A percentile compares a stretch with the other conserved stretches of the same genome.
Evolutionary conservation across 2,797 vertebrate genomes (phyloP).

Genomic region (Poecilia picta): DNA sequence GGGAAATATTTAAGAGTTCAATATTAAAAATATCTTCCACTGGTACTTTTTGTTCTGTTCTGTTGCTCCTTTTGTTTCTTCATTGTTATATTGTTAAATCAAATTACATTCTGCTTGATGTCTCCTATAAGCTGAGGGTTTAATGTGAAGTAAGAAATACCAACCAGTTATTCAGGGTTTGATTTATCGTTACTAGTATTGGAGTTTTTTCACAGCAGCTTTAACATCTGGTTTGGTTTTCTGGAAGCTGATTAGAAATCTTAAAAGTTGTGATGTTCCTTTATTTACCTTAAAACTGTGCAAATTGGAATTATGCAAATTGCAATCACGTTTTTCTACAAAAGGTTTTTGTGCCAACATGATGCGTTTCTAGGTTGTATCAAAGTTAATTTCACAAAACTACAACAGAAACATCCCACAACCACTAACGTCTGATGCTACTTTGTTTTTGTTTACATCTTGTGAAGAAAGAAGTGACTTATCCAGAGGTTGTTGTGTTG

Average conservation of each 20-base stretch:
- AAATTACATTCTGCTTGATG: not conserved
- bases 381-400: no score
- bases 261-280: not conserved
- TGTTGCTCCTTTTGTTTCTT: not conserved
- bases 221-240: not conserved
- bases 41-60: constrained; percentile 39
- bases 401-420: no score
- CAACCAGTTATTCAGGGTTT: not conserved
- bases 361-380: no score
- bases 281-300: no score
- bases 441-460: no score
- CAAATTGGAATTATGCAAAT: no score
- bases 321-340: no score
- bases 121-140: not conserved
- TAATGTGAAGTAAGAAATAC: not conserved
- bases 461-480: no score
- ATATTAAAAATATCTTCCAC: constrained; percentile 79
- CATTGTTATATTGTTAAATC: not conserved
- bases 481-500: no score
- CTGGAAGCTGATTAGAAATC: not conserved
- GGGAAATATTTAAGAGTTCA: constrained; percentile 80
- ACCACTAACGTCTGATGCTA: no score
- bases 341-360: no score
- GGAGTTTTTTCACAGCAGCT: not conserved
- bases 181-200: not conserved